These are phyloP conservation scores for Drosophila anceps DNA, from an alignment of 2,888 invertebrate species.

Conservation along the genomic window DNA sequence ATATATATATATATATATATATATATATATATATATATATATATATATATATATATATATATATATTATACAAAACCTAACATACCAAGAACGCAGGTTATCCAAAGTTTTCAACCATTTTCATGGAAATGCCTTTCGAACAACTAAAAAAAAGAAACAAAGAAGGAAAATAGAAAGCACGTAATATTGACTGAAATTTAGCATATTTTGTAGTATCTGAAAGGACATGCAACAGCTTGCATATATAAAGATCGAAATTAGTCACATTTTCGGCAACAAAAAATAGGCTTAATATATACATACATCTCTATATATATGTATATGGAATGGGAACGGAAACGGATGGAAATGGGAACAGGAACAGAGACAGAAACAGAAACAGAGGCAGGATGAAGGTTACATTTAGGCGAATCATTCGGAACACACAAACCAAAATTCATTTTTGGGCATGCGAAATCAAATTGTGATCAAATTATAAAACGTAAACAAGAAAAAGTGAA, in stretches of 20 bases:
- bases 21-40: conserved; percentile 19
- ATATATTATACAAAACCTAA: conserved; percentile 11
- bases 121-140: conserved; percentile 39
- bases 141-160: conserved; percentile 14
- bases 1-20: conserved; percentile 21
- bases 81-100: conserved; percentile 19
- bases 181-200: conserved; percentile 76
- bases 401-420: conserved; percentile 74
- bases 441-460: conserved; percentile 80
- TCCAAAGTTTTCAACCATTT: conserved; percentile 12
- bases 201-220: conserved; percentile 63
- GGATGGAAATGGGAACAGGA: conserved; percentile 35
- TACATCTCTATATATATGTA: not conserved
- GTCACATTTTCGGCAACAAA: conserved; percentile 47
- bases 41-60: too few relatives aligned
- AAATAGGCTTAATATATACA: conserved; percentile 49
- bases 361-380: conserved; percentile 28
- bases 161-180: conserved; percentile 14
- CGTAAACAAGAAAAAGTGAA: conserved; percentile 68
- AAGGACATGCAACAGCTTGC: conserved; percentile 55
- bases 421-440: conserved; percentile 78
- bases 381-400: conserved; percentile 29
- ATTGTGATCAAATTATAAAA: conserved; percentile 82
- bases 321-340: conserved; percentile 26
- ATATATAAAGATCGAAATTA: conserved; percentile 40